phyloP scores from a whole-genome alignment of 2,888 invertebrate genomes.

The Xestia xanthographa region DNA sequence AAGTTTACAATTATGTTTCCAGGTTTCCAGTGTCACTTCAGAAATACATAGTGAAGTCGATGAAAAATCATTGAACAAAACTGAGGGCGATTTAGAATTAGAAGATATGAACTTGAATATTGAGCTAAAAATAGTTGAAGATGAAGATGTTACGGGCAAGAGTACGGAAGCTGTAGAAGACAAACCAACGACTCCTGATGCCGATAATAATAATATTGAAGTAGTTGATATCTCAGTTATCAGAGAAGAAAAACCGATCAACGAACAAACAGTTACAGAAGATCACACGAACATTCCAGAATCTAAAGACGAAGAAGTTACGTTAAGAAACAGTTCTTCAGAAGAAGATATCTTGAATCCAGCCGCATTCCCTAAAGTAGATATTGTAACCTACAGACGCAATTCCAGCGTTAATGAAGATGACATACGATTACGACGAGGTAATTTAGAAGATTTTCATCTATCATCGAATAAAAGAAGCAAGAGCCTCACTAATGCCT shows the following conservation, averaged over 20 bases:
- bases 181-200: conserved; percentile 42
- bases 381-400: conserved; percentile 85
- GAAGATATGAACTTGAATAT: conserved; percentile 83
- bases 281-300: conserved; percentile 54
- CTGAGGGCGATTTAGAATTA: conserved; percentile 78
- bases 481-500: conserved; percentile 84
- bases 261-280: conserved; percentile 42
- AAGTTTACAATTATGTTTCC: conserved; percentile 64
- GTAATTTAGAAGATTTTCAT: conserved; percentile 86
- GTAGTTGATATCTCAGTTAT: conserved; percentile 38
- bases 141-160: conserved; percentile 77
- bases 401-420: conserved; percentile 88
- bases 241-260: conserved; percentile 42
- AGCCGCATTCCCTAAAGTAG: conserved; percentile 83
- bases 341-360: conserved; percentile 80
- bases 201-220: conserved; percentile 44
- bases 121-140: conserved; percentile 89
- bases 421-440: conserved; percentile 84
- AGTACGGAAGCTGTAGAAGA: conserved; percentile 39
- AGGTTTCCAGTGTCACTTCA: conserved; percentile 78
- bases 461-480: conserved; percentile 83
- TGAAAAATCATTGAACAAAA: conserved; percentile 69
- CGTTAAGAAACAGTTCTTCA: conserved; percentile 72
- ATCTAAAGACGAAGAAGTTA: conserved; percentile 60
- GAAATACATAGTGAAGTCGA: conserved; percentile 77